Base-by-base conservation (phyloP, 1,140 invertebrate genomes). In the Anadara kagoshimensis region DNA sequence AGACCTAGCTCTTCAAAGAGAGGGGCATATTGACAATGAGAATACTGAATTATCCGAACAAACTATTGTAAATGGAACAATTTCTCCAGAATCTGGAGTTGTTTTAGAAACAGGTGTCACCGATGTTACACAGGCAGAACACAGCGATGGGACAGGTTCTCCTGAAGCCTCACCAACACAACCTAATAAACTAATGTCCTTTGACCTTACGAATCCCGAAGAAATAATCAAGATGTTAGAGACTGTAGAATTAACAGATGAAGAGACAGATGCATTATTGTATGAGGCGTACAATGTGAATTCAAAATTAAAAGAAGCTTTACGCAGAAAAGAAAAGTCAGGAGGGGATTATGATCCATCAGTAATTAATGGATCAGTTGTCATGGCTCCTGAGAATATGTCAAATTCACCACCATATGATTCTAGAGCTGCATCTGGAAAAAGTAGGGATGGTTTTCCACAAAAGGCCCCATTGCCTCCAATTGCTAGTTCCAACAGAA, bases 281-380 rank as follows among this genome's bases (percentile, higher is more conserved):
- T 69, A 78, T 45, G 81, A 84, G 67, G 83, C 83, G 18, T 83
- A 84, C 70, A 79, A 74, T 56, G 72, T 84, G 36, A 84, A 84
- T 61, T 78, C 53, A 69, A 83, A 81, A 67, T 59, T 84, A 14
- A 79, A 79, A 61, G 78, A 80, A 75, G 75, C 78, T 45, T 68
- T 84, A 56, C 57, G 78, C n/a, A 53, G 74, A 64, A 73, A 82
- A 54, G 82, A 82, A 54, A 29, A 61, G 20, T 45, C 59, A 18
- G 70, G 75, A 10, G 53, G 64, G 12, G 59, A 41, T 2, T 22
- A 64, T n/a, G 53, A 69, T 43, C 51, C 51, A 26, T 22, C 73
- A 51, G 26, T 61, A 47, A 24, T 69, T 7, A 69, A 75, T 18
- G 59, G 67, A 18, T 51, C 61, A 47, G 61, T 69, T 24, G 64